A percentile compares a stretch with the other conserved stretches of the same genome.
phyloP scores from a whole-genome alignment of 2,113 vertebrate genomes.

The Crotalus viridis region DNA sequence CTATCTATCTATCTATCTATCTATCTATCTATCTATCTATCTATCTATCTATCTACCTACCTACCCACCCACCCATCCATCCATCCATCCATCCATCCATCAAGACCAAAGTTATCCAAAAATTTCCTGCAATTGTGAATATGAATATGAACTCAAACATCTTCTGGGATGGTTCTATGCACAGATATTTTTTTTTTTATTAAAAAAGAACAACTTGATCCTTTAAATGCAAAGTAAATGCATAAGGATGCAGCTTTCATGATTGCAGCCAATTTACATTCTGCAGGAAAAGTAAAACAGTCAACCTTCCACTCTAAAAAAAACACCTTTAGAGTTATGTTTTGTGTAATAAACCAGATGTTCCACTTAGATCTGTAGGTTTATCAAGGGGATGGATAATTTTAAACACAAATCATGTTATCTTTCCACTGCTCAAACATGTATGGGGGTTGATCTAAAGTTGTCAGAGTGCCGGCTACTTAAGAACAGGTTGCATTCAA shows the following conservation, averaged over 20 bases:
- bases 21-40: too few relatives aligned
- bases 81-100: too few relatives aligned
- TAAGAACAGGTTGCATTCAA: constrained; percentile 48
- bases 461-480: neutral
- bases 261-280: neutral
- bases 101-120: neutral
- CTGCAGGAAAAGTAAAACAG: neutral
- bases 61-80: too few relatives aligned
- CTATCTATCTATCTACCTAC: too few relatives aligned
- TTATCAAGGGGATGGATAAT: neutral
- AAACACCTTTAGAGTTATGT: constrained; percentile 1
- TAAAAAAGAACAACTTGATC: neutral
- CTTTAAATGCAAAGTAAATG: neutral
- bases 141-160: neutral
- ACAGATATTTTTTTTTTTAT: neutral
- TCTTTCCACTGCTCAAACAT: neutral
- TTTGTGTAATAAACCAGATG: neutral
- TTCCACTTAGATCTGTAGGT: neutral
- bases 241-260: neutral
- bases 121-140: neutral
- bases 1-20: too few relatives aligned
- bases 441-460: neutral
- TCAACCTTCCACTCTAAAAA: neutral
- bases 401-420: neutral
- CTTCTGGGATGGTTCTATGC: neutral